Evolutionary conservation across 2,888 invertebrate species (phyloP), one percentile per base, ranked within the genome.

Genomic region (Antitype chi): DNA sequence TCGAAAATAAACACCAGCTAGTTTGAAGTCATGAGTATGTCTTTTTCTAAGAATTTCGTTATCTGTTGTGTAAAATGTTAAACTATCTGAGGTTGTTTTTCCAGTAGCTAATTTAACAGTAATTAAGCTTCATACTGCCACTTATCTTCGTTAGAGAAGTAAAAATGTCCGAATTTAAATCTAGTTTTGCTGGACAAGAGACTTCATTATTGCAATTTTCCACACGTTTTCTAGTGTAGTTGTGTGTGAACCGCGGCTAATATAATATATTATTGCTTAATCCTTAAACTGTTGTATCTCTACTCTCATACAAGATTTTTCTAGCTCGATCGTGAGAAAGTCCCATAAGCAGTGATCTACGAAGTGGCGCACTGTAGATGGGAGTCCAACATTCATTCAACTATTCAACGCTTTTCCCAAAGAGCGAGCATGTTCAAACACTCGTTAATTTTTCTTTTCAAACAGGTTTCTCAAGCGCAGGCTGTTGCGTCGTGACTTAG

Each of bases 301-400:
- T 49, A 60, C 69, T 83, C 71, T 85, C 70, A 69, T n/a, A 76
- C 74, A 49, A 76, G 78, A 85, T 74, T 77, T 82, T 82, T 76
- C 75, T 71, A 72, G 28, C 78, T 78, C 55, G 70, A 80, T 81
- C 88, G 82, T 87, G 88, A 83, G 88, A 87, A 84, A 87, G 67
- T 47, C 43, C 74, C 84, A 67, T 88, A 80, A 80, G 76, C 55
- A 78, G 78, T 80, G 77, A 78, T 81, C 68, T 81, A 74, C 73
- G 77, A 71, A 72, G 74, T 60, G 81, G 64, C 59, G 76, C 63
- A 66, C 75, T 83, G 47, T 77, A 76, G 70, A 68, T 74, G 78
- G 78, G 52, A 78, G 74, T 74, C 62, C 80, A 69, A 83, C 74
- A 80, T 80, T 84, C 80, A 76, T 79, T 83, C 83, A 74, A 64